A percentile compares a stretch with the other conserved stretches of the same genome.
These are phyloP conservation scores for Eulimnadia texana DNA, from an alignment of 1,140 invertebrate genomes.

Conservation along the genomic window DNA sequence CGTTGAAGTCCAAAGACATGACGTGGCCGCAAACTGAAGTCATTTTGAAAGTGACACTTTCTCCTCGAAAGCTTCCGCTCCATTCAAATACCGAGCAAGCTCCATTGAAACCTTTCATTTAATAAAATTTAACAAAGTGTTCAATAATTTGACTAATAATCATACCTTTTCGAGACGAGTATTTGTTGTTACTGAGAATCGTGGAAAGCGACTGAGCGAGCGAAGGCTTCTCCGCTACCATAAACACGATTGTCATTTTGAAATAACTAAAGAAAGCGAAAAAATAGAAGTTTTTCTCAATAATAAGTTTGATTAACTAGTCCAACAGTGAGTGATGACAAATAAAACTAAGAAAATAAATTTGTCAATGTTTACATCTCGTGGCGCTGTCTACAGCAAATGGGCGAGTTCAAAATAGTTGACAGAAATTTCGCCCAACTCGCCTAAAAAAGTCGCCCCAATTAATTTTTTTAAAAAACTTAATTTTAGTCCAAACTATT, in stretches of 20 bases:
- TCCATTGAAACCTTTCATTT: slow-evolving; percentile 56
- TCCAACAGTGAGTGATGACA: too few species aligned
- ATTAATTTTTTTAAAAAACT: too few species aligned
- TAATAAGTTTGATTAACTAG: too few species aligned
- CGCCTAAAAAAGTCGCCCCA: too few species aligned
- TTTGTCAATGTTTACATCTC: too few species aligned
- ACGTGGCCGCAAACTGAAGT: slow-evolving; percentile 98
- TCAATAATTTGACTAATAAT: slow-evolving; percentile 3
- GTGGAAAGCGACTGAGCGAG: slow-evolving; percentile 85
- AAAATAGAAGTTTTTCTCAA: too few species aligned
- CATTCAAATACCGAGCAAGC: slow-evolving; percentile 90
- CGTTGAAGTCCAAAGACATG: slow-evolving; percentile 86
- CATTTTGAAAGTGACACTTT: slow-evolving; percentile 74
- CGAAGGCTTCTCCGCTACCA: slow-evolving; percentile 99
- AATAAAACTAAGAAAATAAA: too few species aligned
- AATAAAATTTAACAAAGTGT: slow-evolving; percentile 11
- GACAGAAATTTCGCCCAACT: too few species aligned
- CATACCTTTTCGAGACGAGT: slow-evolving; percentile 67
- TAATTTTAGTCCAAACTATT: too few species aligned
- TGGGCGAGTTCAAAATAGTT: too few species aligned
- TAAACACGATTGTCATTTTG: slow-evolving; percentile 77
- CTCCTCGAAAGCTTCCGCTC: slow-evolving; percentile 60
- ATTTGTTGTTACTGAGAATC: slow-evolving; percentile 80
- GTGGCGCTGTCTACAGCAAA: too few species aligned
- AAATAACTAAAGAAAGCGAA: neutral